phyloP scores from a whole-genome alignment of 2,888 invertebrate species.

The Drosophila anceps region DNA sequence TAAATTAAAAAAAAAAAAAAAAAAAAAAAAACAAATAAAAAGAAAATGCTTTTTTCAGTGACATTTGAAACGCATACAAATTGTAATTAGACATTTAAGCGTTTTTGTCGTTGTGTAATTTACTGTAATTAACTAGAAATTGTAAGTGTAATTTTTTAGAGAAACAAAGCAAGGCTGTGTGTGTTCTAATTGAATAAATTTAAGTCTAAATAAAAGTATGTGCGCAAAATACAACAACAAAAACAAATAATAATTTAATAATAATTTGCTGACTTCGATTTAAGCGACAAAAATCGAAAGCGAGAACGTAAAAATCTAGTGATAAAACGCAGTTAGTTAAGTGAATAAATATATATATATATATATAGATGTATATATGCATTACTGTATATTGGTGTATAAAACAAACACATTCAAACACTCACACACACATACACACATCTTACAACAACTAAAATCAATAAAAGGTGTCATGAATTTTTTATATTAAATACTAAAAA shows the following conservation, averaged over 20 bases:
- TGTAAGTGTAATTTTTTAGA: constrained; percentile 82
- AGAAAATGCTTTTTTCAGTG: constrained; percentile 30
- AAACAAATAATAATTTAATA: constrained; percentile 15
- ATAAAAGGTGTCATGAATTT: constrained; percentile 81
- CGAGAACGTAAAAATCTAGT: constrained; percentile 81
- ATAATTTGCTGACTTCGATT: constrained; percentile 65
- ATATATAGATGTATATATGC: constrained; percentile 38
- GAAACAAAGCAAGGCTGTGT: constrained; percentile 85
- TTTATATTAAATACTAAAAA: constrained; percentile 71
- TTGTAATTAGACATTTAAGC: constrained; percentile 23
- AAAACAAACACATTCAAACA: constrained; percentile 21
- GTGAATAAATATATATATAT: constrained; percentile 50
- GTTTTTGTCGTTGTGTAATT: constrained; percentile 48
- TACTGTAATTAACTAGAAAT: constrained; percentile 56
- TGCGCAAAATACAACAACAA: constrained; percentile 33
- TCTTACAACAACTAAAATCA: constrained; percentile 70
- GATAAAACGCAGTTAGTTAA: constrained; percentile 73
- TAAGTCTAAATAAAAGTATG: constrained; percentile 43
- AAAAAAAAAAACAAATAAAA: not conserved
- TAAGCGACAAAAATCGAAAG: constrained; percentile 42
- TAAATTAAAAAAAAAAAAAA: constrained; percentile 52
- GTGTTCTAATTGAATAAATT: constrained; percentile 78
- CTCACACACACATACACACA: constrained; percentile 34
- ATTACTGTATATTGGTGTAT: constrained; percentile 59
- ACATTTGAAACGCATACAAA: constrained; percentile 26